Base-by-base conservation (phyloP, 2,888 invertebrate species). In the Baccha elongata region DNA sequence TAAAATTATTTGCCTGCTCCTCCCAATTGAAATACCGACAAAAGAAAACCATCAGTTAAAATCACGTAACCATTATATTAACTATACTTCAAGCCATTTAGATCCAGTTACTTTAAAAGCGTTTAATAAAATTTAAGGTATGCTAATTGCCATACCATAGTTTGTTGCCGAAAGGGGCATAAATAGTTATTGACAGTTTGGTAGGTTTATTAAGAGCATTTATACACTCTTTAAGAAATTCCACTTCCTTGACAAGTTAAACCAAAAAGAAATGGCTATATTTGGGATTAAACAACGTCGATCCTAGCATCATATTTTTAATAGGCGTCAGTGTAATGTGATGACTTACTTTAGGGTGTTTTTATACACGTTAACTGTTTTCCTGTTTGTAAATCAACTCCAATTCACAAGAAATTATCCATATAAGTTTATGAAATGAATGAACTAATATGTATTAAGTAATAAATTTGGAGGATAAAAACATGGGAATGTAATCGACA, bases 71-170 rank as follows among this genome's bases (percentile, higher is more conserved):
- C 23, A 13, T 50, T 3, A 32, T 3, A 32, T 26, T 23, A 7
- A 21, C 17, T 10, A 3, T 15, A 6, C n/a, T 60, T 42, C 3
- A 2, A 0, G 8, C 17, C 7, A 7, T 26, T 37, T 40, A 5
- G 10, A 55, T 44, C 15, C 11, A 55, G 17, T 8, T 15, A 42
- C 48, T 58, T 29, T 40, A 37, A 67, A 58, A 48, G 32, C 35
- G n/a, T 68, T 58, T 11, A 19, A 13, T 29, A 42, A 58, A 15
- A 58, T 68, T 21, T 23, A 2, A 42, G 48, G 32, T n/a, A 67
- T 50, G 68, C 10, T 68, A 68, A 58, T 68, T 74, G 53, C 26
- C 50, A 32, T 13, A 10, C 23, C 40, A 35, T 13, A 15, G 15
- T 8, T 2, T 42, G 17, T 44, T 44, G 44, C 60, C 32, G 23